A percentile compares a stretch with the other conserved stretches of the same genome.
These are phyloP conservation scores for Octonoba sinensis DNA, from an alignment of 2,888 invertebrate species.

Conservation along the genomic window DNA sequence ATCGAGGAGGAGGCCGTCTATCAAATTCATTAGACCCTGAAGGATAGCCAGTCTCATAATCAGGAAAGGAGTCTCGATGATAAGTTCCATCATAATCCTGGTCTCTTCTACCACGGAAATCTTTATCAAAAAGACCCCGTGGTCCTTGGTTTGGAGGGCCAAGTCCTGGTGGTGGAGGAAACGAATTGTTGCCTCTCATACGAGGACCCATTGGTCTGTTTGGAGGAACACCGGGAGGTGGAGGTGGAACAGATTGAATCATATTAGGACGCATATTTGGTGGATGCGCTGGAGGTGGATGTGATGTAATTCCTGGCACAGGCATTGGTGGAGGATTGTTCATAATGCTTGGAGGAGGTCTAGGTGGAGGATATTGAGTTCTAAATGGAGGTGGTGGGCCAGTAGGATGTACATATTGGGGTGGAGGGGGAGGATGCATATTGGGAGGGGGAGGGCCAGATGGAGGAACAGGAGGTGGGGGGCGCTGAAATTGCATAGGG, in stretches of 20 bases:
- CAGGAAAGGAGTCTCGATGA: constrained; percentile 24
- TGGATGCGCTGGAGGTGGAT: constrained; percentile 9
- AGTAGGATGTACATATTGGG: constrained; percentile 1
- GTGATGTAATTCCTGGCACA: too few species aligned
- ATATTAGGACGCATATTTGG: constrained; percentile 23
- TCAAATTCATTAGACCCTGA: constrained; percentile 26
- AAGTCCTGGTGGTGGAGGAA: background rate
- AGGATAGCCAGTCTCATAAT: constrained; percentile 30
- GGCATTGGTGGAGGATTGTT: constrained; percentile 43
- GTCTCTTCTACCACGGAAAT: constrained; percentile 14
- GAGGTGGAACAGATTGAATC: constrained; percentile 15
- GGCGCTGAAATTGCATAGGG: constrained; percentile 26
- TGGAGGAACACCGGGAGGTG: constrained; percentile 13
- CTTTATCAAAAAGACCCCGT: constrained; percentile 14
- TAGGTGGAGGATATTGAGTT: constrained; percentile 38
- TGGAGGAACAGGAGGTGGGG: constrained; percentile 24
- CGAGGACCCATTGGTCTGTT: background rate
- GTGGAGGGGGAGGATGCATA: constrained; percentile 55
- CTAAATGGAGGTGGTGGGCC: constrained; percentile 49
- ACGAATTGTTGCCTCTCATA: constrained; percentile 12
- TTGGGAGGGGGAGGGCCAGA: constrained; percentile 28
- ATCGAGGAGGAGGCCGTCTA: constrained; percentile 27
- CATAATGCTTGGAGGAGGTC: constrained; percentile 66
- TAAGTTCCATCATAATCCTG: constrained; percentile 35
- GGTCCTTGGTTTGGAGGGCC: constrained; percentile 16